Percentiles rank a stretch among this genome's conserved stretches.
Conservation (phyloP, 2,113 vertebrate genomes). For the Bagarius yarrelli region DNA sequence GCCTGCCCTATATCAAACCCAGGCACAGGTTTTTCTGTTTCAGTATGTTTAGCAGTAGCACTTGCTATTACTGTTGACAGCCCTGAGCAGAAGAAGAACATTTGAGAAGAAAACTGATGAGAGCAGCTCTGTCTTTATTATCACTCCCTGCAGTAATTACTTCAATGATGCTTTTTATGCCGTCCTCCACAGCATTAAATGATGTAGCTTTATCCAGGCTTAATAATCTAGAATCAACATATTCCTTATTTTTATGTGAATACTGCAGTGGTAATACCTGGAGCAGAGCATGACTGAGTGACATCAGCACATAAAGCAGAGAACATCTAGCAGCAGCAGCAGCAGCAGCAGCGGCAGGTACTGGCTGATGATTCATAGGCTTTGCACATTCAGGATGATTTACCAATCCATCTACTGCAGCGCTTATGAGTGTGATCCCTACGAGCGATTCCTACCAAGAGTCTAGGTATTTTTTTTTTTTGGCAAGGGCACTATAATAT, state of each 20-base stretch:
- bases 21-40: background rate
- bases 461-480: conserved; percentile 10
- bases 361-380: conserved; percentile 43
- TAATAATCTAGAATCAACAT: background rate
- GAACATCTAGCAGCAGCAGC: conserved; percentile 30
- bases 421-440: conserved; percentile 51
- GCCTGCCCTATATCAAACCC: background rate
- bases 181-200: background rate
- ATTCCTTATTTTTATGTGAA: background rate
- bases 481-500: conserved; percentile 22
- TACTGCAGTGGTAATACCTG: conserved; percentile 14
- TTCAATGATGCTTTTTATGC: conserved; percentile 7
- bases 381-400: conserved; percentile 47
- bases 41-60: background rate
- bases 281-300: background rate
- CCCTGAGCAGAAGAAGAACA: background rate
- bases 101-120: background rate
- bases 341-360: conserved; percentile 23
- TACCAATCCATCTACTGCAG: conserved; percentile 58
- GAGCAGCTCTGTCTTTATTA: background rate
- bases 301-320: conserved; percentile 24
- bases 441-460: conserved; percentile 28
- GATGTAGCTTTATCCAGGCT: background rate
- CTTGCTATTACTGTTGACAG: conserved; percentile 6
- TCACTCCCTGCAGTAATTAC: background rate